phyloP scores from a whole-genome alignment of 1,140 invertebrate genomes.

The Venustaconcha ellipsiformis region DNA sequence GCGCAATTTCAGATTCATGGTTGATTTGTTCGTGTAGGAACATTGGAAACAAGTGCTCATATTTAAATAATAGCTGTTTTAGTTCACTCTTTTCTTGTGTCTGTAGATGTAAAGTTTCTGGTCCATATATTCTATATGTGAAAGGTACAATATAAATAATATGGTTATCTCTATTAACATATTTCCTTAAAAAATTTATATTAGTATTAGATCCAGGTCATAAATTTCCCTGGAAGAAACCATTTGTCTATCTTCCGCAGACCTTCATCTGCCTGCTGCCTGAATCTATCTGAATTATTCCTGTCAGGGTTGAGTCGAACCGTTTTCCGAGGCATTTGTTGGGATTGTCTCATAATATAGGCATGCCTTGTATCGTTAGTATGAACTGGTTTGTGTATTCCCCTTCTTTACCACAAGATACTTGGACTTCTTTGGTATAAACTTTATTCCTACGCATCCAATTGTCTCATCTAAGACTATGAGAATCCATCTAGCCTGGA shows the following conservation, averaged over 20 bases:
- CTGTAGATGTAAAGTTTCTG: no score
- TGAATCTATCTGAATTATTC: constrained; percentile 10
- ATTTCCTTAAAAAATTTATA: no score
- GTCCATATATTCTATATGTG: no score
- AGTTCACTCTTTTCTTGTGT: no score
- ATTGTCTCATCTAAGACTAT: constrained; percentile 15
- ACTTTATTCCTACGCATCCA: constrained; percentile 10
- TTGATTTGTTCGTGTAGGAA: no score
- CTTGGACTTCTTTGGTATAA: constrained; percentile 20
- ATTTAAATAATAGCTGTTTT: no score
- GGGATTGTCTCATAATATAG: constrained; percentile 4
- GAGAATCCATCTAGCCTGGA: constrained; percentile 12
- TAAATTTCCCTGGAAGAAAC: constrained; percentile 8
- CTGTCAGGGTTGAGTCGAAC: constrained; percentile 18
- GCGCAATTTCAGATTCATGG: no score
- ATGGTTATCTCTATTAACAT: no score
- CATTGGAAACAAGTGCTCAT: no score
- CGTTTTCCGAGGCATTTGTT: constrained; percentile 25
- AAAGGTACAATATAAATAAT: no score
- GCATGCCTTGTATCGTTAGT: constrained; percentile 15
- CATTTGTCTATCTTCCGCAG: constrained; percentile 9
- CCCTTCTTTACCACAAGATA: no score
- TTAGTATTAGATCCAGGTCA: constrained; percentile 4
- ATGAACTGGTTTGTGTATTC: constrained; percentile 6
- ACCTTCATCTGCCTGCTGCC: constrained; percentile 14